Evolutionary conservation across 2,888 invertebrate genomes (phyloP).

Genomic region (Cartodere bifasciata): DNA sequence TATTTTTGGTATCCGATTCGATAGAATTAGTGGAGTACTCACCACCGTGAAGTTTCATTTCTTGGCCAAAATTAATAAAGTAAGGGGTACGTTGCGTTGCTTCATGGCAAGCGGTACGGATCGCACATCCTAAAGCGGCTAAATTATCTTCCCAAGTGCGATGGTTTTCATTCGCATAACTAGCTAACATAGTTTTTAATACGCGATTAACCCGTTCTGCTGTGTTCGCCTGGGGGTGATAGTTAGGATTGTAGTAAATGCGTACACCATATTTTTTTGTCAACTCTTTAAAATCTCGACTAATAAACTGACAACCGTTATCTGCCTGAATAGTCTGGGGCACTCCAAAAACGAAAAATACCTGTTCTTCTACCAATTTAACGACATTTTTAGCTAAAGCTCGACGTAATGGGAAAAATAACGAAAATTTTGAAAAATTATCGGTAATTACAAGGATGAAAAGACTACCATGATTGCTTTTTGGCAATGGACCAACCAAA

Average conservation of each 20-base stretch:
- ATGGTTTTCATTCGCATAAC: conserved; percentile 16
- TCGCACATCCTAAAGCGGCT: no score
- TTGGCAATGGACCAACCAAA: no score
- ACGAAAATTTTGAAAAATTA: no score
- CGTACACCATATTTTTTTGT: conserved; percentile 9
- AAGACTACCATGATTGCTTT: no score
- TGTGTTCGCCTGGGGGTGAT: conserved; percentile 22
- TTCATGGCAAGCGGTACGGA: no score
- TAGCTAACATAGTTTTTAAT: conserved; percentile 21
- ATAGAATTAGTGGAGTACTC: no score
- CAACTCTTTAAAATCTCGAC: conserved; percentile 10
- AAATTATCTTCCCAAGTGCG: no score
- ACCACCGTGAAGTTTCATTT: conserved; percentile 9
- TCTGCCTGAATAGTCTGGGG: conserved; percentile 17
- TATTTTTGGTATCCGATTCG: no score
- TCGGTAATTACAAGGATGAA: no score
- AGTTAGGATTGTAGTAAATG: conserved; percentile 16
- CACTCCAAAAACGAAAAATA: conserved; percentile 19
- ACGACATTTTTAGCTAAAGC: conserved; percentile 13
- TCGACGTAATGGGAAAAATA: no score
- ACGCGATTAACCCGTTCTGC: conserved; percentile 21
- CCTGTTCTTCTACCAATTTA: conserved; percentile 13
- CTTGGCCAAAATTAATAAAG: conserved; percentile 14
- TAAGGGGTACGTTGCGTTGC: conserved; percentile 11
- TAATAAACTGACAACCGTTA: conserved; percentile 18